Conservation (phyloP, 2,888 invertebrate species). For the Leptarthrus brevirostris region DNA sequence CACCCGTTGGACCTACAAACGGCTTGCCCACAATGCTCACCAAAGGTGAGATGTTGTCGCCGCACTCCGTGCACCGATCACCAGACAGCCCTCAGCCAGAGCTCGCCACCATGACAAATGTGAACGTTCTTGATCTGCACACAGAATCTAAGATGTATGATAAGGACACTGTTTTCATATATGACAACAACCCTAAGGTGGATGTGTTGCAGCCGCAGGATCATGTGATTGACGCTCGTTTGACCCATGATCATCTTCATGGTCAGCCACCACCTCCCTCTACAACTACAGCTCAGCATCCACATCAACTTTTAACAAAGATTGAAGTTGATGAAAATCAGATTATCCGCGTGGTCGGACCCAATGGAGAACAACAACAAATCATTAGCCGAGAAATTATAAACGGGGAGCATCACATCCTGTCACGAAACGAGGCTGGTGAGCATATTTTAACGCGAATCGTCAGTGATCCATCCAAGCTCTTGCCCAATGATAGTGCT, state of each 20-base stretch:
- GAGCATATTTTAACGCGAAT: conserved; percentile 67
- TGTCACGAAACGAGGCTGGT: conserved; percentile 67
- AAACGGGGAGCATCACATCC: conserved; percentile 67
- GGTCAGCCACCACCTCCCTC: conserved; percentile 60
- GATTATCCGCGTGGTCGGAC: conserved; percentile 66
- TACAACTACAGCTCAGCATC: conserved; percentile 38
- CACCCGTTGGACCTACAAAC: conserved; percentile 57
- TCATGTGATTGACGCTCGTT: conserved; percentile 66
- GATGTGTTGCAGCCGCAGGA: conserved; percentile 59
- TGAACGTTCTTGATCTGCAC: conserved; percentile 80
- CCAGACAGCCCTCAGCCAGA: conserved; percentile 79
- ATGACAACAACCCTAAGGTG: conserved; percentile 64
- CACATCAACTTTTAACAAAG: conserved; percentile 65
- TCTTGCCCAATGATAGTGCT: conserved; percentile 65
- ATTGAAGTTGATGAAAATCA: conserved; percentile 67
- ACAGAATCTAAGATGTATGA: conserved; percentile 65
- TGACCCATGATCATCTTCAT: conserved; percentile 55
- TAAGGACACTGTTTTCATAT: conserved; percentile 66
- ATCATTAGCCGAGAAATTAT: conserved; percentile 67
- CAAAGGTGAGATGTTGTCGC: conserved; percentile 58
- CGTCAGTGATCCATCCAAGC: conserved; percentile 66
- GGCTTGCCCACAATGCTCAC: conserved; percentile 59
- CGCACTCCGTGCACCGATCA: conserved; percentile 64
- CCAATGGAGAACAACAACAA: conserved; percentile 67
- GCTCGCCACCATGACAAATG: conserved; percentile 89